Evolutionary conservation across 1,140 invertebrate species (phyloP), one percentile per base, ranked within the genome.

Genomic region (Aphis craccivora): DNA sequence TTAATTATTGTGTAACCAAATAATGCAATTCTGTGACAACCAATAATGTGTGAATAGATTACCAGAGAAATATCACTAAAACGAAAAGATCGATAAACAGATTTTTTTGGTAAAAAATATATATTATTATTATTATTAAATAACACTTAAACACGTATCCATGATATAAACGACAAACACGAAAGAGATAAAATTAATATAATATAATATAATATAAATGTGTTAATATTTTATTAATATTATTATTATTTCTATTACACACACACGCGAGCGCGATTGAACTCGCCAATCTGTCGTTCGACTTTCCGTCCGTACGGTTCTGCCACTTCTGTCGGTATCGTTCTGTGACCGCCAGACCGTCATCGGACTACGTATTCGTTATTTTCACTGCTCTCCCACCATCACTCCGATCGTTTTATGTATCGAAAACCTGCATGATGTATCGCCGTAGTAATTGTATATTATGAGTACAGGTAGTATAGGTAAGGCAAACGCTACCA

Each of bases 211-310:
- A 37, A 84, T 40, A 84, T 9, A 25, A 84, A 40, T 83, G 23
- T 43, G 83, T 86, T 11, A 30, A 43, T 83, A 53, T 51, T n/a
- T 55, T 37, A 89, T n/a, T 67, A 67, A 11, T 67, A 67, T 89
- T 53, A 40, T 40, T 84, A 45, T 86, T 45, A 90, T 45, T 91
- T 91, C 55, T n/a, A 55, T 11, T 76, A 40, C 35, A 51, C 35
- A 90, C 11, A 90, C 11, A 90, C 45, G 22, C 35, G n/a, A 20
- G 20, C 35, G 22, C 20, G 8, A 18, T 35, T 22, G 60, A 83
- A 76, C 91, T 92, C 91, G 91, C 76, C n/a, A 83, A 83, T 92
- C 91, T 11, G 90, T 91, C 43, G 67, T 81, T 81, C 90, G 90
- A 83, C 90, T 40, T 76, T 11, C 60, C 55, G 60, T 45, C 43